Percentiles rank a stretch among this genome's conserved stretches.
phyloP scores from a whole-genome alignment of 2,113 vertebrate genomes.

The Thomomys bottae region DNA sequence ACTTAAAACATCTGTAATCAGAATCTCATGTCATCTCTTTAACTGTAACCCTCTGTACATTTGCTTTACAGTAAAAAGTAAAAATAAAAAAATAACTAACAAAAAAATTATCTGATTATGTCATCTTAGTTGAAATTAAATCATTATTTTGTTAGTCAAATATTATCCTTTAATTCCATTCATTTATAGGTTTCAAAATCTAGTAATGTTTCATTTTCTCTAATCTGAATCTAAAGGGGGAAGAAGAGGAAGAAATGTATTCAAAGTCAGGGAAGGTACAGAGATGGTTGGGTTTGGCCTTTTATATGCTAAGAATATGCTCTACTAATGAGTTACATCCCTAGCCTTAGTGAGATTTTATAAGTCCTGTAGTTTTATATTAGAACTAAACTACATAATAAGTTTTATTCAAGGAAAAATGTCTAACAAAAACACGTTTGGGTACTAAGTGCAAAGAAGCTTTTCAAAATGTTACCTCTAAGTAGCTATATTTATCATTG shows the following conservation, averaged over 20 bases:
- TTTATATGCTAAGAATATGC: accelerated
- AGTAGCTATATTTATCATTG: constrained; percentile 56
- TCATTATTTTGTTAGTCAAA: background rate
- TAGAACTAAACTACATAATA: constrained; percentile 33
- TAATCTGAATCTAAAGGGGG: background rate
- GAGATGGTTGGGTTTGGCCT: background rate
- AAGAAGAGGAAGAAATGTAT: constrained; percentile 18
- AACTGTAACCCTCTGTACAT: too few species aligned
- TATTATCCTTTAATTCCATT: constrained; percentile 26
- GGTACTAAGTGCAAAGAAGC: constrained; percentile 45
- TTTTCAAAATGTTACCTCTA: constrained; percentile 50
- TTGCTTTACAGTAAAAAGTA: too few species aligned
- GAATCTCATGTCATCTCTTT: constrained; percentile 23
- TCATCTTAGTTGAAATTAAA: background rate
- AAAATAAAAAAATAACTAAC: too few species aligned
- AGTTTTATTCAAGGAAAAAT: constrained; percentile 50
- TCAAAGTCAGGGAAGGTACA: background rate
- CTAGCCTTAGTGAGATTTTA: constrained; percentile 35
- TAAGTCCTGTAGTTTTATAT: constrained; percentile 56
- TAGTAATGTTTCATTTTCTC: constrained; percentile 44
- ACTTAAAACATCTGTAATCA: background rate
- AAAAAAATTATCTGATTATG: background rate
- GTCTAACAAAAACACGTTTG: constrained; percentile 63
- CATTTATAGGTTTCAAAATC: constrained; percentile 22
- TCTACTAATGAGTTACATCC: background rate